Evolutionary conservation across 2,888 invertebrate genomes (phyloP).

Genomic region (Mycogona germanica): DNA sequence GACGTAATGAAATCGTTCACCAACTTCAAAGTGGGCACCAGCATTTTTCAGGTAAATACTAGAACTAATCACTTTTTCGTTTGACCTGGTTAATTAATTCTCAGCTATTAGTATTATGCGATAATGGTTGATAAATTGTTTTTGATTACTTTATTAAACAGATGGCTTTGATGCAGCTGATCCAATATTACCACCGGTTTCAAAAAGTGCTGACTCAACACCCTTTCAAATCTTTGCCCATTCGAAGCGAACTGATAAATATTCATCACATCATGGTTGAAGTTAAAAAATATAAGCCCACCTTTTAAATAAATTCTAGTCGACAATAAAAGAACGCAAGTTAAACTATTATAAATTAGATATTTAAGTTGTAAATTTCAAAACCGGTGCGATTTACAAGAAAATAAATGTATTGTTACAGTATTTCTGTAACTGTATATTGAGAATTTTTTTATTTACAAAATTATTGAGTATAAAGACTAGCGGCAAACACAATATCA

Average conservation of each 20-base stretch:
- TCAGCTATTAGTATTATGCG: background rate
- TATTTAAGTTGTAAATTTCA: too few species aligned
- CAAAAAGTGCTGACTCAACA: conserved; percentile 78
- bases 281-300: conserved; percentile 97
- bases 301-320: conserved; percentile 43
- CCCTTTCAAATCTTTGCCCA: conserved; percentile 38
- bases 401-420: too few species aligned
- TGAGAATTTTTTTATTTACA: too few species aligned
- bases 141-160: conserved; percentile 27
- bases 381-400: too few species aligned
- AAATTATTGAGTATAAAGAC: conserved; percentile 59
- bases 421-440: too few species aligned
- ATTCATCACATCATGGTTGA: conserved; percentile 99
- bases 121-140: conserved; percentile 10
- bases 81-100: background rate
- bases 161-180: conserved; percentile 83
- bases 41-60: conserved; percentile 60
- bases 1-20: conserved; percentile 93
- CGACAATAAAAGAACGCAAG: too few species aligned
- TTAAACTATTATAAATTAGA: too few species aligned
- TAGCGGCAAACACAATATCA: conserved; percentile 96
- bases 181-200: conserved; percentile 96
- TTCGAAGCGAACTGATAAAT: conserved; percentile 75
- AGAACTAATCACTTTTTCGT: background rate
- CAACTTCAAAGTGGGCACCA: conserved; percentile 89